Conservation (phyloP, 2,113 vertebrate species). For the Dasypus novemcinctus region DNA sequence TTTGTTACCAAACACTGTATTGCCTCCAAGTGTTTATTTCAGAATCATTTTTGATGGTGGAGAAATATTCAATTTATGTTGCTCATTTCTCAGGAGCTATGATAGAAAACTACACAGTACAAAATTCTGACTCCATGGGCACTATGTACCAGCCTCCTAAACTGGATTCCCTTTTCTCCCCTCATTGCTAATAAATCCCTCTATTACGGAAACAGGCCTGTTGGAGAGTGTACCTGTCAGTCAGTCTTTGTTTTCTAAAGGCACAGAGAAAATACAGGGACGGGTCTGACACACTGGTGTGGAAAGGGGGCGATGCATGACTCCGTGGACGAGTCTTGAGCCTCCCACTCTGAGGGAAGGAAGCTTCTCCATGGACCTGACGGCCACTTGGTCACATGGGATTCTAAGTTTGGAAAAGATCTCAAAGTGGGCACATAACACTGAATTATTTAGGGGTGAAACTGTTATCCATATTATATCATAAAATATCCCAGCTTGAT, state of each 20-base stretch:
- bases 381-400: neutral
- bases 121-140: neutral
- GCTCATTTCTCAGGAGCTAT: neutral
- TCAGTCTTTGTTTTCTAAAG: neutral
- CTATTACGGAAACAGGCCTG: neutral
- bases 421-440: neutral
- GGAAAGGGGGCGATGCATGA: neutral
- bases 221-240: neutral
- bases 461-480: neutral
- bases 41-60: neutral
- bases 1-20: neutral
- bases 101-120: neutral
- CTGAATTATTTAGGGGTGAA: neutral
- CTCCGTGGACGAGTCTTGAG: neutral
- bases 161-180: neutral
- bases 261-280: neutral
- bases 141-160: neutral
- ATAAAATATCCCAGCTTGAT: neutral
- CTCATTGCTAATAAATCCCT: neutral
- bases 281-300: rapidly evolving
- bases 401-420: neutral
- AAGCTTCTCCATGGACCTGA: neutral
- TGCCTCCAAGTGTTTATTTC: neutral
- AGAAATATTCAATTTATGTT: too few species aligned
- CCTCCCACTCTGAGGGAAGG: too few species aligned